Evolutionary conservation across 2,113 vertebrate genomes (phyloP), one percentile per base, ranked within the genome.

Genomic region (Solea solea): DNA sequence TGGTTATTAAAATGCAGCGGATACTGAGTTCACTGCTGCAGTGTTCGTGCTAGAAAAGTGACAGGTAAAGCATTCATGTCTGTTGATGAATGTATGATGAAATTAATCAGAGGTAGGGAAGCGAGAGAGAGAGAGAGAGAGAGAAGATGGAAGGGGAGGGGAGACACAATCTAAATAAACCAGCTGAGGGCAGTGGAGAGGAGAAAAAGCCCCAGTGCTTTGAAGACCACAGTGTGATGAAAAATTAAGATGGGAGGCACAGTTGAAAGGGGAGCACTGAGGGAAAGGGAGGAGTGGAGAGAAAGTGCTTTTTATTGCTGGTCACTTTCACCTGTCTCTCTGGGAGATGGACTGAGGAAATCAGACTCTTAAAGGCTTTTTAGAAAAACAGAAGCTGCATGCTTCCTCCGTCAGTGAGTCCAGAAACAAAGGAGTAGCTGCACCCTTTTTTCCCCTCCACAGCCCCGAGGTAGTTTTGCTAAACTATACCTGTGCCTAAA

Each of bases 251-350:
- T 77, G 52, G 61, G 53, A 67, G 66, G 41, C 51, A 64, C 7
- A 78, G 40, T 46, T 60, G 57, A 59, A 51, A 59, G 45, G 28
- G 54, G 41, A 57, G 63, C 15, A 72, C 10, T 69, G 64, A 72
- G 11, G 58, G 52, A 27, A 7, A 9, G 15, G 58, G 56, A 42
- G 48, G 16, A 12, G 25, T 13, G 60, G 3, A 8, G 68, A 64
- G 53, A 64, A 72, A 83, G 83, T 72, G 86, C 72, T 87, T 86
- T 34, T 83, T 82, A 80, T 76, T 76, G 81, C 67, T 28, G 50
- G 65, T 78, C 74, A 65, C 74, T 88, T 88, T 85, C 76, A 82
- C 73, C 81, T 82, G 83, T 85, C 83, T 71, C 54, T 84, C 84
- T 81, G 16, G 41, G 48, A 85, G 83, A 86, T 67, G 78, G 85